Conservation (phyloP, 2,888 invertebrate genomes). For the Chrysopilus asiliformis region DNA sequence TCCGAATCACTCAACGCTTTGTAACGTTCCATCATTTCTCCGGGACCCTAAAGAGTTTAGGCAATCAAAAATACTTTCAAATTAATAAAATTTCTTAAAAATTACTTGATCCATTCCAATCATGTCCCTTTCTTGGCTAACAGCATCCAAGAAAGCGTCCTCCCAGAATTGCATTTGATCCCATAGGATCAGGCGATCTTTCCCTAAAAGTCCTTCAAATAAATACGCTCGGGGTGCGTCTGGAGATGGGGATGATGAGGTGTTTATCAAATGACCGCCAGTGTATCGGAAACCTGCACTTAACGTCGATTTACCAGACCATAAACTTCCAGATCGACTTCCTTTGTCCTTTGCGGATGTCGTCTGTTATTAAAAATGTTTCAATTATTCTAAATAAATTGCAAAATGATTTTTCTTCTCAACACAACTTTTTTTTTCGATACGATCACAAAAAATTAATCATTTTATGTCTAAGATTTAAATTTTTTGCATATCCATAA, state of each 20-base stretch:
- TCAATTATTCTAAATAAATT: too few relatives aligned
- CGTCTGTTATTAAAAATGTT: conserved; percentile 19
- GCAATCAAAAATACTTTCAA: background rate
- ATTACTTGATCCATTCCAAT: conserved; percentile 95
- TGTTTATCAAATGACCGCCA: conserved; percentile 71
- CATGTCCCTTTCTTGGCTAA: conserved; percentile 94
- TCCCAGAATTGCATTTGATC: conserved; percentile 99
- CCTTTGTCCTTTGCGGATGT: conserved; percentile 49
- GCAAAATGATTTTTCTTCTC: too few relatives aligned
- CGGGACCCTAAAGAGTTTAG: conserved; percentile 80
- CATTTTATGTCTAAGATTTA: too few relatives aligned
- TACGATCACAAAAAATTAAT: too few relatives aligned
- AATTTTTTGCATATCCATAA: too few relatives aligned
- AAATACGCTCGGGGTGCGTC: conserved; percentile 81
- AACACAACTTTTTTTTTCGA: too few relatives aligned
- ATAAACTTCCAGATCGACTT: conserved; percentile 74
- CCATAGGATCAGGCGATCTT: conserved; percentile 69
- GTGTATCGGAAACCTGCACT: conserved; percentile 79
- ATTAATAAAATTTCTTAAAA: conserved; percentile 5
- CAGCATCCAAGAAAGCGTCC: conserved; percentile 95
- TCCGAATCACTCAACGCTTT: conserved; percentile 85
- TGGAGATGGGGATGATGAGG: conserved; percentile 77
- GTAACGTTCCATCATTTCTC: conserved; percentile 98
- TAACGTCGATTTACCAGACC: conserved; percentile 82
- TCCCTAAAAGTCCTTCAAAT: conserved; percentile 71